Evolutionary conservation across 2,797 vertebrate species (phyloP).

Genomic region (Falco berigora): DNA sequence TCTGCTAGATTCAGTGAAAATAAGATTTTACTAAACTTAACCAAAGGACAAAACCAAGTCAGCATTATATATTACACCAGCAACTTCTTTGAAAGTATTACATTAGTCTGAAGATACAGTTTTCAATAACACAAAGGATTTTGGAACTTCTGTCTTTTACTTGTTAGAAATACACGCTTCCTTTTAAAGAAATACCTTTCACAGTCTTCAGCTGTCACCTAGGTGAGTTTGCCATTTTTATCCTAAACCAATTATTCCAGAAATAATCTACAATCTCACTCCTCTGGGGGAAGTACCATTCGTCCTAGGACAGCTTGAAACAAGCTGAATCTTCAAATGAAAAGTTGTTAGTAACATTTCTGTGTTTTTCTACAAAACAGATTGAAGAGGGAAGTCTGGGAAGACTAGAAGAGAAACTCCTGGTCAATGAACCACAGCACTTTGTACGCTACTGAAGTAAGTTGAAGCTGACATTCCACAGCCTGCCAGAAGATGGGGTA

Average conservation of each 20-base stretch:
- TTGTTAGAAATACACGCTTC: neutral
- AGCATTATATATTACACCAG: neutral
- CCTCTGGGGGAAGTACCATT: neutral
- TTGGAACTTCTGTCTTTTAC: neutral
- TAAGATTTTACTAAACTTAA: neutral
- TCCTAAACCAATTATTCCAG: neutral
- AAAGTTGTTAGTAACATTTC: neutral
- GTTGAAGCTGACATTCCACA: neutral
- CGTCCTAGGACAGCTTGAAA: neutral
- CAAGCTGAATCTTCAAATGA: neutral
- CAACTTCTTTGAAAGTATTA: neutral
- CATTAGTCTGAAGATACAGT: neutral
- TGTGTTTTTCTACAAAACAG: neutral
- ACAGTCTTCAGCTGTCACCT: neutral
- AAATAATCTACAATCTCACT: neutral
- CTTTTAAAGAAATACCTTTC: neutral
- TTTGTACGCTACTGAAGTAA: neutral
- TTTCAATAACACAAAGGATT: neutral
- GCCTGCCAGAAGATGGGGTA: constrained; percentile 12
- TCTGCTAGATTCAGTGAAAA: neutral
- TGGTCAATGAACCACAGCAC: neutral
- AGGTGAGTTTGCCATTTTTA: neutral
- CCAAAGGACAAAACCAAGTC: neutral
- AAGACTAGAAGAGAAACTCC: neutral
- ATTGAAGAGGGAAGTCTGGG: neutral